Evolutionary conservation across 2,113 vertebrate genomes (phyloP).

Genomic region (Gymnarchus niloticus): DNA sequence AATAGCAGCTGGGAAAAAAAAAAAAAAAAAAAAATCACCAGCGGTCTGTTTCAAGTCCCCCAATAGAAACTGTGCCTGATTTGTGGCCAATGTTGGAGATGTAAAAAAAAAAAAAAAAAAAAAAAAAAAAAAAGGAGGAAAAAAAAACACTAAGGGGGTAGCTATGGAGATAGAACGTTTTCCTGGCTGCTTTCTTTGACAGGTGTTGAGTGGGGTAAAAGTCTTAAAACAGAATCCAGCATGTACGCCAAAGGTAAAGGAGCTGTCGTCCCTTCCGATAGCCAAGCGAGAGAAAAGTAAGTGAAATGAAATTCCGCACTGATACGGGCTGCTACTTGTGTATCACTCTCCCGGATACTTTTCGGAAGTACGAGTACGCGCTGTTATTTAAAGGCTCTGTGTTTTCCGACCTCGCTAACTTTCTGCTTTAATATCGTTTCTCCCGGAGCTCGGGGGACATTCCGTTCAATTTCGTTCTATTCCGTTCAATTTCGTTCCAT

Average conservation of each 20-base stretch:
- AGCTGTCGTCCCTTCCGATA: conserved; percentile 85
- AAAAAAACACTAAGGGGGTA: conserved; percentile 66
- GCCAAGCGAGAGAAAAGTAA: conserved; percentile 91
- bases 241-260: conserved; percentile 92
- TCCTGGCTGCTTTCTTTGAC: conserved; percentile 78
- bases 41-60: conserved; percentile 74
- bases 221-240: conserved; percentile 68
- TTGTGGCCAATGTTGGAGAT: conserved; percentile 75
- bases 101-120: conserved; percentile 62
- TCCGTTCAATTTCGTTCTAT: no score
- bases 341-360: conserved; percentile 51
- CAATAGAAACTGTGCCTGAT: conserved; percentile 75
- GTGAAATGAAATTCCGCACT: conserved; percentile 58
- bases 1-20: conserved; percentile 68
- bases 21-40: conserved; percentile 53
- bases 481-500: no score
- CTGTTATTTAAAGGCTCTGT: conserved; percentile 54
- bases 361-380: conserved; percentile 48
- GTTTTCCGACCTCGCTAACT: conserved; percentile 32
- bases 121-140: conserved; percentile 46
- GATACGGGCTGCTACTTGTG: conserved; percentile 44
- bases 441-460: no score
- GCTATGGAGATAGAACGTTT: conserved; percentile 78
- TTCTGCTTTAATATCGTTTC: background rate
- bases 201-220: conserved; percentile 76